phyloP scores from a whole-genome alignment of 2,888 invertebrate species.

The Ceramica pisi region DNA sequence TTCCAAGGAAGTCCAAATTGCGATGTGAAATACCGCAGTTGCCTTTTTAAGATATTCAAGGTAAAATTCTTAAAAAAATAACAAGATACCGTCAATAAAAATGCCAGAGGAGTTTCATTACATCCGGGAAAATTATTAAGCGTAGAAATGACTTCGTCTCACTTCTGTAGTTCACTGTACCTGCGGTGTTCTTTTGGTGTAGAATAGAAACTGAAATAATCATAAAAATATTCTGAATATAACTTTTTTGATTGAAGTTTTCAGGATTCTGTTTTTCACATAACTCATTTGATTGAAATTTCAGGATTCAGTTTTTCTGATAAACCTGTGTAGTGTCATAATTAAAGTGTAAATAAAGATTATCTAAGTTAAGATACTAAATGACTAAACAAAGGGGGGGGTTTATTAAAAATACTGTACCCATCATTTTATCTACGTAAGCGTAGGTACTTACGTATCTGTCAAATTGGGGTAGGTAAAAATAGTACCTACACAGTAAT shows the following conservation, averaged over 20 bases:
- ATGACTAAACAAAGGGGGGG: too few relatives aligned
- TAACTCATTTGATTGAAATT: neutral
- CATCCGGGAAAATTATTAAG: slow-evolving; percentile 35
- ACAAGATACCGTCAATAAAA: slow-evolving; percentile 44
- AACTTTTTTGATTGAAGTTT: neutral
- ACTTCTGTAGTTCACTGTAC: slow-evolving; percentile 28
- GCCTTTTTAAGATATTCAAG: slow-evolving; percentile 24
- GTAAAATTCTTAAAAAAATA: slow-evolving; percentile 35
- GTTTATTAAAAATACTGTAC: neutral
- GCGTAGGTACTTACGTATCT: too few relatives aligned
- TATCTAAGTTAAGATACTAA: too few relatives aligned
- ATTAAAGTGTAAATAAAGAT: too few relatives aligned
- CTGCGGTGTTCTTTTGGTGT: slow-evolving; percentile 5
- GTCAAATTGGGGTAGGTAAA: neutral
- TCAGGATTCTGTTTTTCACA: neutral
- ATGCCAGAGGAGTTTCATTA: slow-evolving; percentile 46
- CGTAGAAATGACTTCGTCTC: slow-evolving; percentile 30
- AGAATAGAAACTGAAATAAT: slow-evolving; percentile 5
- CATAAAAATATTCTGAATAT: neutral
- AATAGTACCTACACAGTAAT: too few relatives aligned
- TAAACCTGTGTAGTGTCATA: too few relatives aligned
- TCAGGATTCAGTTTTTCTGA: neutral
- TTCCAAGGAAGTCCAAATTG: slow-evolving; percentile 31
- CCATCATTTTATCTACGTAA: neutral
- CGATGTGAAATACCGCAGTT: slow-evolving; percentile 25